Base-by-base conservation (phyloP, 1,140 invertebrate genomes). In the Ruditapes philippinarum region DNA sequence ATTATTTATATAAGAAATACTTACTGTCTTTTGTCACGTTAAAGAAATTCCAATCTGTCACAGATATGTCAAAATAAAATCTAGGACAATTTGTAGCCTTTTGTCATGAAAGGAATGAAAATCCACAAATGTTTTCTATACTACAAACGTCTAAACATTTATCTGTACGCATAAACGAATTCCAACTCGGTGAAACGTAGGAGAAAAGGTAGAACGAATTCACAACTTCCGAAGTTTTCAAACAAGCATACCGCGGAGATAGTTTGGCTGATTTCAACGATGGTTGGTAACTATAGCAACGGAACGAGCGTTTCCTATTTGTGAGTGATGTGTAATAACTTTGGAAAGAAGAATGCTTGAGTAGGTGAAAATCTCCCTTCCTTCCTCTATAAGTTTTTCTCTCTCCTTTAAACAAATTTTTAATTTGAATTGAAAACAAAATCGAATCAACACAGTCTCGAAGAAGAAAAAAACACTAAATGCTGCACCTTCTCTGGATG, bases 221-320 rank as follows among this genome's bases (percentile, higher is more conserved):
- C 54, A 88, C 85, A 79, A 88, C 85, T 88, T 88, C 85, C 85
- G 85, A 79, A 88, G 85, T 88, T 88, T 88, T 88, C 74, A 88
- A 88, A 88, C 85, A 88, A 88, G 74, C 54, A 78, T 78, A 88
- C 85, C 85, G 40, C 42, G 17, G 85, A 40, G 74, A 88, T 79
- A 28, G 42, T 88, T 68, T 60, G 70, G 85, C 85, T 79, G 85
- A 51, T 79, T 78, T 68, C 74, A 88, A 65, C 85, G 74, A 88
- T 76, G 85, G 85, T 78, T 76, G 7, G 85, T 88, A 68, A 62
- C 85, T 49, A 88, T 88, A 76, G 85, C 54, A 80, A 88, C 85
- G 45, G 12, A 45, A 33, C 36, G 85, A 79, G 76, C 85, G 85
- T 88, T 88, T 60, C n/a, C 60, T 88, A 88, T 80, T 36, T 70